Percentiles rank a stretch among this genome's conserved stretches.
Conservation (phyloP, 2,113 vertebrate species). For the Ammodytes dubius region DNA sequence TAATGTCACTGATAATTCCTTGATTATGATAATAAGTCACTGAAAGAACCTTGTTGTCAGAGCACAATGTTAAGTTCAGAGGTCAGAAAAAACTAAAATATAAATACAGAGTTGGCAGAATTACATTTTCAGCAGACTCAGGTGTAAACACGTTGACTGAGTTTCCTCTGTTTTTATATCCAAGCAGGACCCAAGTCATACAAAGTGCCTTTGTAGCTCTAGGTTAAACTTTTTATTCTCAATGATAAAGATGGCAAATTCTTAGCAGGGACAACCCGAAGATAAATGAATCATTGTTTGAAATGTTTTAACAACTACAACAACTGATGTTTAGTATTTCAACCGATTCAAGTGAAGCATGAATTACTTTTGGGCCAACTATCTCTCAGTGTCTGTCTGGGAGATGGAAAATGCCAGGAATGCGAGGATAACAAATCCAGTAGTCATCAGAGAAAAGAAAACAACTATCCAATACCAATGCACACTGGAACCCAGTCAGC, state of each 20-base stretch:
- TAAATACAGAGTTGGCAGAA: neutral
- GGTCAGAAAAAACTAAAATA: neutral
- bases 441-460: conserved; percentile 58
- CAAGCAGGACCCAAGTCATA: conserved; percentile 1
- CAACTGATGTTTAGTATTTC: conserved; percentile 10
- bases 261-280: neutral
- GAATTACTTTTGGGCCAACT: conserved; percentile 20
- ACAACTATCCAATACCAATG: conserved; percentile 54
- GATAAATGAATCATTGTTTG: conserved; percentile 8
- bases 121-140: conserved; percentile 15
- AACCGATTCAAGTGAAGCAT: conserved; percentile 26
- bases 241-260: conserved; percentile 11
- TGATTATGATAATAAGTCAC: no score
- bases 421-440: conserved; percentile 62
- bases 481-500: conserved; percentile 62
- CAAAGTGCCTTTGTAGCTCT: neutral
- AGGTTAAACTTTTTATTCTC: neutral
- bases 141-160: conserved; percentile 16
- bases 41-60: neutral
- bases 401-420: conserved; percentile 60
- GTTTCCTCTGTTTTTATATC: conserved; percentile 5
- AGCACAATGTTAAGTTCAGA: neutral
- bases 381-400: conserved; percentile 32
- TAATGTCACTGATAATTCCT: no score
- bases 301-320: conserved; percentile 20